Evolutionary conservation across 1,140 invertebrate genomes (phyloP), one percentile per base, ranked within the genome.

Genomic region (Drosophila novamexicana): DNA sequence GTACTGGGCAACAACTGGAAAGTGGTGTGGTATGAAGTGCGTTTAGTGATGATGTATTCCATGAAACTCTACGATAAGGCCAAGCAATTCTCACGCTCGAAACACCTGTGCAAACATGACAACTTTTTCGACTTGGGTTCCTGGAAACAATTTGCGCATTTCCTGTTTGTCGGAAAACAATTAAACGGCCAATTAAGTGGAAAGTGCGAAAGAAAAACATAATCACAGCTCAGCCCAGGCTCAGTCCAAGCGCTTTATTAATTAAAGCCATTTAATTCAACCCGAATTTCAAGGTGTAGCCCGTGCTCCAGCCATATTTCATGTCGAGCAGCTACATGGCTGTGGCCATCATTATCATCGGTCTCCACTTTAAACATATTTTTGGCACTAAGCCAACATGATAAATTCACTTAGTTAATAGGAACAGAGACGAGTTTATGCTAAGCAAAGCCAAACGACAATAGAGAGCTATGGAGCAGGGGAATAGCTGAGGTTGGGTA

Each of bases 1-100:
- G 89, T 96, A 95, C 93, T 98, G 97, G 76, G 96, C 95, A 67
- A 98, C 97, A 91, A 98, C 97, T 98, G 76, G 9, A 82, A 85
- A 67, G 39, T 58, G 61, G 34, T 42, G 32, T 59, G 10, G 37
- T 59, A 61, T 42, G 39, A 69, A 50, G 50, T 75, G 34, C 42
- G 34, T 52, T 57, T 68, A 57, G 39, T 22, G 54, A 39, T 57
- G 44, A 29, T 54, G 7, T 45, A 16, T 32, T 44, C 49, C 45
- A 49, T 49, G 47, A 36, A 37, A 37, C 14, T 12, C 22, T 7
- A 62, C 16, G 34, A 63, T 29, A 52, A 52, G n/a, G 42, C 7
- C 42, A 16, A 9, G n/a, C 54, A 61, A 29, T 83, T 85, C 79
- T 76, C 83, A 86, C 83, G 71, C 82, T 78, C 47, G 40, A 54